These are phyloP conservation scores for Leguminivora glycinivorella DNA, from an alignment of 1,140 invertebrate species.

Conservation along the genomic window DNA sequence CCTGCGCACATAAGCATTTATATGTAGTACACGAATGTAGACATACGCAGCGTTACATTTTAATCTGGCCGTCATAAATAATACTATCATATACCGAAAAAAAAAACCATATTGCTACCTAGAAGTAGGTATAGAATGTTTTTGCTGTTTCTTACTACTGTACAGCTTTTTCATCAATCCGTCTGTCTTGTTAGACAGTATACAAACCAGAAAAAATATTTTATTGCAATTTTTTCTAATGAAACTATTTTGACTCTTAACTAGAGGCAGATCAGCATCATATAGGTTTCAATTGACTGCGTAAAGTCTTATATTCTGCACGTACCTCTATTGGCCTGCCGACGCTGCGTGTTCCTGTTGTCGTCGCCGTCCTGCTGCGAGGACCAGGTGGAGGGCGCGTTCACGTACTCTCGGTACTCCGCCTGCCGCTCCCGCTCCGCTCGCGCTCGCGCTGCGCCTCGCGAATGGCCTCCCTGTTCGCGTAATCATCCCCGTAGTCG, in stretches of 20 bases:
- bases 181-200: no score
- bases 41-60: neutral
- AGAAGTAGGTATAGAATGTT: no score
- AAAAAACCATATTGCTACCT: no score
- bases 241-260: no score
- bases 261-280: no score
- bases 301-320: neutral
- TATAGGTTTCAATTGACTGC: neutral
- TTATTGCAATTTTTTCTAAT: no score
- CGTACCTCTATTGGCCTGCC: slow-evolving; percentile 61
- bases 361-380: slow-evolving; percentile 65
- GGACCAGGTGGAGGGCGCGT: slow-evolving; percentile 58
- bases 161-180: no score
- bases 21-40: neutral
- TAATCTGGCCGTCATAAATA: neutral
- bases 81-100: no score
- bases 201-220: no score
- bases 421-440: slow-evolving; percentile 53
- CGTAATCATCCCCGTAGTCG: slow-evolving; percentile 76
- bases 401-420: slow-evolving; percentile 75
- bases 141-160: no score
- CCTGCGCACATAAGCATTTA: neutral
- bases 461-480: slow-evolving; percentile 73
- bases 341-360: slow-evolving; percentile 75
- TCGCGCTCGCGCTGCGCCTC: slow-evolving; percentile 74